Percentiles rank a stretch among this genome's conserved stretches.
These are phyloP conservation scores for Perca fluviatilis DNA, from an alignment of 2,113 vertebrate genomes.

Conservation along the genomic window DNA sequence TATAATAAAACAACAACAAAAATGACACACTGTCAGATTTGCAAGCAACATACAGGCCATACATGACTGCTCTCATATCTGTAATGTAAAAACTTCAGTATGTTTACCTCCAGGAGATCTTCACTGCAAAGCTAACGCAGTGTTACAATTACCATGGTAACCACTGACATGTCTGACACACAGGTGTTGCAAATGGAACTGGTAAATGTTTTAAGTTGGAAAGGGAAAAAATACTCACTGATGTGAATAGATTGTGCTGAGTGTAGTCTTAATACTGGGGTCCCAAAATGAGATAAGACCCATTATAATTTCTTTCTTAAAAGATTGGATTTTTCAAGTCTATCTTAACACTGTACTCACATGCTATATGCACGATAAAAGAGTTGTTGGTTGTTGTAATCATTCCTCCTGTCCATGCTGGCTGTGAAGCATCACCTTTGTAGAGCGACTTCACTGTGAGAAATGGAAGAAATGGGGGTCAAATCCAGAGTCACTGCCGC, in stretches of 20 bases:
- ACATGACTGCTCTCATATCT: not conserved
- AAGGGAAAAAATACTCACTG: not conserved
- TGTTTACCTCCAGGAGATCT: not conserved
- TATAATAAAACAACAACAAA: not conserved
- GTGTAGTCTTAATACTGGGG: not conserved
- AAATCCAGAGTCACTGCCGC: not conserved
- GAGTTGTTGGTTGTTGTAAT: not conserved
- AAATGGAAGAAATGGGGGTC: not conserved
- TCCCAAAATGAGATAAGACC: not conserved
- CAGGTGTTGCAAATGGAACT: not conserved
- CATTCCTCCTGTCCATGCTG: not conserved
- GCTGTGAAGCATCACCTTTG: not conserved
- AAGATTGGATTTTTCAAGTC: not conserved
- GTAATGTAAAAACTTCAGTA: not conserved
- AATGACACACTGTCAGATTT: not conserved
- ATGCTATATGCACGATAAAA: not conserved
- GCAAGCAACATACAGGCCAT: not conserved
- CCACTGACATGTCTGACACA: slow-evolving; percentile 1
- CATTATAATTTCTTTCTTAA: not conserved
- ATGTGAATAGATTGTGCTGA: not conserved
- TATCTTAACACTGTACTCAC: not conserved
- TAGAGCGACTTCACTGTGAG: not conserved
- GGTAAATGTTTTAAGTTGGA: not conserved
- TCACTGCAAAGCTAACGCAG: not conserved
- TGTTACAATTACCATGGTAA: slow-evolving; percentile 16